These are phyloP conservation scores for Hemitrygon akajei DNA, from an alignment of 2,797 vertebrate genomes.

Conservation along the genomic window DNA sequence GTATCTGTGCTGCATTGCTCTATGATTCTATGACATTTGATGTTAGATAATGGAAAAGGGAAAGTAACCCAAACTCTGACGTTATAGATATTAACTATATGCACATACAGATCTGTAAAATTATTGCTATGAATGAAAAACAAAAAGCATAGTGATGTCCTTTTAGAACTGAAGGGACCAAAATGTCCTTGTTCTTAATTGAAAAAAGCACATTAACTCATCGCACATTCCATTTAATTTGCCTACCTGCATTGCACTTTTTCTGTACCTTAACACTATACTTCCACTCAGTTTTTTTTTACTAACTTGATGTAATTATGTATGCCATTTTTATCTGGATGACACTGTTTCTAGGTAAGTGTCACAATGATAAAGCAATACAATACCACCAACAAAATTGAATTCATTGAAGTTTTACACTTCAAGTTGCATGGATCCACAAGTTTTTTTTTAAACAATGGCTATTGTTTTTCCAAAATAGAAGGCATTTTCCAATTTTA, in stretches of 20 bases:
- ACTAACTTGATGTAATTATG: too few relatives aligned
- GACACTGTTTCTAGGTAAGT: too few relatives aligned
- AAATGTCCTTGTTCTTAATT: not conserved
- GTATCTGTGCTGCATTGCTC: too few relatives aligned
- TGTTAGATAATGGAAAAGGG: not conserved
- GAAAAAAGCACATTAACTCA: not conserved
- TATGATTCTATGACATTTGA: not conserved
- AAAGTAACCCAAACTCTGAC: not conserved
- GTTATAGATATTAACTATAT: not conserved
- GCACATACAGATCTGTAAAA: not conserved
- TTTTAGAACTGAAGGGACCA: not conserved
- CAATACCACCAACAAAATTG: not conserved
- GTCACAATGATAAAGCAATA: too few relatives aligned
- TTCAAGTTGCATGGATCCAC: not conserved
- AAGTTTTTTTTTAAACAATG: not conserved
- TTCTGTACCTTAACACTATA: too few relatives aligned
- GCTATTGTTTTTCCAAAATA: not conserved
- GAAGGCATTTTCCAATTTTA: not conserved
- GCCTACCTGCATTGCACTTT: too few relatives aligned
- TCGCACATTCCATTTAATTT: not conserved
- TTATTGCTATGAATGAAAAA: not conserved
- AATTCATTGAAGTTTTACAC: not conserved
- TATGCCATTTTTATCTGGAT: too few relatives aligned
- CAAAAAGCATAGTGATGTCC: not conserved
- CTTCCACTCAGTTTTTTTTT: too few relatives aligned